Base-by-base conservation (phyloP, 1,140 invertebrate genomes). In the Lepidostoma basale region DNA sequence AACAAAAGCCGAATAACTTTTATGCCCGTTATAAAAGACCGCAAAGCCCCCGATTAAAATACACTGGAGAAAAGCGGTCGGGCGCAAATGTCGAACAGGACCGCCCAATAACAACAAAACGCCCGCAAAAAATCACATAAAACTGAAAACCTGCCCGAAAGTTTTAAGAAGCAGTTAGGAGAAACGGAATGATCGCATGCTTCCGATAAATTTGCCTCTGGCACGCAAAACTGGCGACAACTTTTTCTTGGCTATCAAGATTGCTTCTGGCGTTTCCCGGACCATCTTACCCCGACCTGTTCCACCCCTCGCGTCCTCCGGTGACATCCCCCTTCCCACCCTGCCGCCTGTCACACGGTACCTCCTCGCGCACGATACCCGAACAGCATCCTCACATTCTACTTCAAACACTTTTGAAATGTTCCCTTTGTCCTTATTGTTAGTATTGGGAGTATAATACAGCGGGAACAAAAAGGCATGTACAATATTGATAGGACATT, bases 141-240 rank as follows among this genome's bases (percentile, higher is more conserved):
- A 59, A 59, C 64, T 40, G 40, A 45, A 59, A 59, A 67, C 64
- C 64, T 67, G 54, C 52, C 54, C 25, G 20, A 59, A 67, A 67
- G 39, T 67, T 67, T 59, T 60, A 67, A 49, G 64, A 67, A 67
- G 64, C 52, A 60, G 64, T 67, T 67, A 59, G 56, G 64, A 60
- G 44, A 59, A 59, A 20, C 40, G 20, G 23, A 59, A 59, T 54
- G 54, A 67, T 67, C 64, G 23, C 54, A 30, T 28, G 64, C 52
- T 54, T 26, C 56, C 56, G 64, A 67, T 67, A 67, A 67, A 60
- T 67, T 60, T 67, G 64, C 64, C 39, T 59, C 40, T 59, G 52
- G 64, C 52, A 44, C 42, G 25, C 40, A 26, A 47, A 56, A 40
- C 42, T 47, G 64, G 54, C 54, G 64, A 67, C 64, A 67, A 67